phyloP scores from a whole-genome alignment of 2,888 invertebrate genomes.

The Chrysolina haemoptera region DNA sequence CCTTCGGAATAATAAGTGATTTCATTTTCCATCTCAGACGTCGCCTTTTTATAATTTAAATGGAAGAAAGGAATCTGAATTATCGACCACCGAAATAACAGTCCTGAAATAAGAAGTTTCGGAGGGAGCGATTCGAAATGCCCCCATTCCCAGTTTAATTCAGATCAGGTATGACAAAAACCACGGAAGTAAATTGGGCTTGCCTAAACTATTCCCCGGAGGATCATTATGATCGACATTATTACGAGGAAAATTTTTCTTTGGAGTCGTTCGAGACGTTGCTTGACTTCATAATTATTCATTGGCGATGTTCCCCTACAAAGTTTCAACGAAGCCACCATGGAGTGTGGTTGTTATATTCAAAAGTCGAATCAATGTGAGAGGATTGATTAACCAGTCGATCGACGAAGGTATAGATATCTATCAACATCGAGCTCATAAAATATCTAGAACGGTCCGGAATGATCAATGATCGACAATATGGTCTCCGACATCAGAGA shows the following conservation, averaged over 20 bases:
- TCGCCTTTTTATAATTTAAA: conserved; percentile 34
- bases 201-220: conserved; percentile 53
- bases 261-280: conserved; percentile 38
- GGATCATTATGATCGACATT: conserved; percentile 60
- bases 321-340: not conserved
- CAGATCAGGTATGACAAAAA: conserved; percentile 54
- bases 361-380: too few relatives aligned
- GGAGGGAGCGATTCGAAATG: conserved; percentile 33
- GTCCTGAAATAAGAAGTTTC: conserved; percentile 42
- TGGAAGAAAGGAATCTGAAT: conserved; percentile 42
- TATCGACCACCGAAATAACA: conserved; percentile 41
- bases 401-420: too few relatives aligned
- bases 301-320: not conserved
- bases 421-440: too few relatives aligned
- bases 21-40: not conserved
- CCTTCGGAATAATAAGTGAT: not conserved
- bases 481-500: too few relatives aligned
- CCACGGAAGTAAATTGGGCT: conserved; percentile 54
- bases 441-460: too few relatives aligned
- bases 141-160: conserved; percentile 42
- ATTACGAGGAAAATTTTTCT: conserved; percentile 60
- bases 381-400: too few relatives aligned
- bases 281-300: conserved; percentile 19
- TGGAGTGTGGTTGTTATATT: not conserved
- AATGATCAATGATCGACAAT: too few relatives aligned